Conservation (phyloP, 2,888 invertebrate genomes). For the Diadegma fenestrale region DNA sequence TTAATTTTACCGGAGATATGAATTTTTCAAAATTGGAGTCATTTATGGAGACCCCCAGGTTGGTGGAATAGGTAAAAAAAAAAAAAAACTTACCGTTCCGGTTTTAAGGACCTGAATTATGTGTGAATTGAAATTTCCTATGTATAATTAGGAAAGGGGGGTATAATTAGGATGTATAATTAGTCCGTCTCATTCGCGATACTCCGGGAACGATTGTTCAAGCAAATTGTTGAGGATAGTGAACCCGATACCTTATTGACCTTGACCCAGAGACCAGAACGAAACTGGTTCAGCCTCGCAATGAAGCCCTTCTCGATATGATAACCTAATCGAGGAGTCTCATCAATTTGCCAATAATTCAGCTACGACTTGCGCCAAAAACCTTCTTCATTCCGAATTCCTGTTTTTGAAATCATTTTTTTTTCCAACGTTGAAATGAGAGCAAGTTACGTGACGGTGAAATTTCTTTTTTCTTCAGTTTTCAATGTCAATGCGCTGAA, state of each 20-base stretch:
- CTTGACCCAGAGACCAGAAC: slow-evolving; percentile 61
- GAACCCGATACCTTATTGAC: slow-evolving; percentile 51
- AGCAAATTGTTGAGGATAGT: slow-evolving; percentile 10
- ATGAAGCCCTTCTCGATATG: slow-evolving; percentile 10
- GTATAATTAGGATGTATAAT: no score
- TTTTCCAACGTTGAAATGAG: neutral
- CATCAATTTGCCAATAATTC: neutral
- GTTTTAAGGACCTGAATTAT: neutral
- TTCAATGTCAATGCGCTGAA: no score
- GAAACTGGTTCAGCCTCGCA: neutral
- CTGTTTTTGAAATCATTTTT: neutral
- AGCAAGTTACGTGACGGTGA: no score
- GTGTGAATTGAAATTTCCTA: neutral
- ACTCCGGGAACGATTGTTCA: slow-evolving; percentile 1
- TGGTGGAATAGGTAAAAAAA: no score
- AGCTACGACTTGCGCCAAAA: neutral
- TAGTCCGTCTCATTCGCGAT: neutral
- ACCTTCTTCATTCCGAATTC: neutral
- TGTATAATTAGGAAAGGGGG: no score
- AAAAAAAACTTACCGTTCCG: no score
- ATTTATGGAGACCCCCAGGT: no score
- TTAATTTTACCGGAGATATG: no score
- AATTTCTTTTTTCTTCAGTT: neutral
- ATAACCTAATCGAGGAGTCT: slow-evolving; percentile 4
- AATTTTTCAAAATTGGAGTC: no score